Evolutionary conservation across 1,140 invertebrate genomes (phyloP), one percentile per base, ranked within the genome.

Genomic region (Sinonovacula constricta): DNA sequence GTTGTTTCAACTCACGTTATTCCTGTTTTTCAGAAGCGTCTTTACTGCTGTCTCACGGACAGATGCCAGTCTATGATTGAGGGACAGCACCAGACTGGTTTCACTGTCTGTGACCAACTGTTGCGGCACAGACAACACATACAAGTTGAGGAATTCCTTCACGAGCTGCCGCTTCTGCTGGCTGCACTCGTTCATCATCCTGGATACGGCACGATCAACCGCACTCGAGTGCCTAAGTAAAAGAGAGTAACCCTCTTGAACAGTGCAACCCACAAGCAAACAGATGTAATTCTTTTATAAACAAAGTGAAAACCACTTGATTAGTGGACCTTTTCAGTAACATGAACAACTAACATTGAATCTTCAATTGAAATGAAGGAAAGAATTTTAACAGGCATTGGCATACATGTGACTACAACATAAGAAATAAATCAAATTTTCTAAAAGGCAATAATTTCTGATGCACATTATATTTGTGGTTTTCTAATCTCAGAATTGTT

Each of bases 31-130:
- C 24, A 88, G 59, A n/a, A 90, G 67, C 31, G 80, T 82, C 30
- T 85, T 51, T 0, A 88, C 84, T 54, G 88, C 88, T 30, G 71
- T 81, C 33, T 79, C 51, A 59, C 89, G 69, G 24, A 89, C 83
- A 3, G 68, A n/a, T 5, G 74, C 51, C 0, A 84, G 62, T 34
- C 77, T 82, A 62, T 89, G 88, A 33, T 89, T 84, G 12, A 90
- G 78, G 57, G 83, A 83, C 26, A 90, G 70, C 0, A 83, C 71
- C 12, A 89, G 76, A 30, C 79, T 85, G 3, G 81, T 81, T 14
- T 76, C 69, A 36, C 70, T 80, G 68, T 87, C 85, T 5, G 84
- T 76, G 7, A 85, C 54, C 2, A 88, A 39, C 12, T 87, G 81
- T 53, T 86, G 83, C 22, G 88, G 84, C 31, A 85, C 79, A 0